A percentile compares a stretch with the other conserved stretches of the same genome.
phyloP scores from a whole-genome alignment of 2,888 invertebrate genomes.

The Glyphotaelius pellucidus region DNA sequence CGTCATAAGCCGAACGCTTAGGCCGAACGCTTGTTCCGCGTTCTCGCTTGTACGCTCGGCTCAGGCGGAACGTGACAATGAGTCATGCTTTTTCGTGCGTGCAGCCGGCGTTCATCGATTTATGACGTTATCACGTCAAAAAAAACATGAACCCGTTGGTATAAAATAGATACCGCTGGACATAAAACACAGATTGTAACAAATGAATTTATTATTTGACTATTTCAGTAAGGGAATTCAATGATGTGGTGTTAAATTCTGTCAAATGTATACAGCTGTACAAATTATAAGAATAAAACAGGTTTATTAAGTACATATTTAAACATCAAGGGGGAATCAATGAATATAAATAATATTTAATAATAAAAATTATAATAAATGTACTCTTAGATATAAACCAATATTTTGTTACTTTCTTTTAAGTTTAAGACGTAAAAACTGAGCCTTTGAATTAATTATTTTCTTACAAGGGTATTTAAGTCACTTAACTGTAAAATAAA shows the following conservation, averaged over 20 bases:
- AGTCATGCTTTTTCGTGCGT: no score
- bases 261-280: neutral
- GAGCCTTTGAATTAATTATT: neutral
- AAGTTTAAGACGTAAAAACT: neutral
- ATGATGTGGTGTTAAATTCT: neutral
- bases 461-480: neutral
- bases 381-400: neutral
- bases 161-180: neutral
- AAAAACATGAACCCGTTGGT: neutral
- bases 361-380: neutral
- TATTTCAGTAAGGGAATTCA: neutral
- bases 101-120: no score
- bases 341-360: neutral
- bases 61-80: no score
- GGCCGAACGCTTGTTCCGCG: no score
- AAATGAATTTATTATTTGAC: neutral
- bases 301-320: neutral
- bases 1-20: no score
- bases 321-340: neutral
- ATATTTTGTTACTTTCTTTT: neutral
- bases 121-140: no score
- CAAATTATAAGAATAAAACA: neutral
- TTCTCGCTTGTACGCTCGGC: no score
- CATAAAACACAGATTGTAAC: neutral
- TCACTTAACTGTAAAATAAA: neutral